phyloP scores from a whole-genome alignment of 2,113 vertebrate species.

The Athene cunicularia region DNA sequence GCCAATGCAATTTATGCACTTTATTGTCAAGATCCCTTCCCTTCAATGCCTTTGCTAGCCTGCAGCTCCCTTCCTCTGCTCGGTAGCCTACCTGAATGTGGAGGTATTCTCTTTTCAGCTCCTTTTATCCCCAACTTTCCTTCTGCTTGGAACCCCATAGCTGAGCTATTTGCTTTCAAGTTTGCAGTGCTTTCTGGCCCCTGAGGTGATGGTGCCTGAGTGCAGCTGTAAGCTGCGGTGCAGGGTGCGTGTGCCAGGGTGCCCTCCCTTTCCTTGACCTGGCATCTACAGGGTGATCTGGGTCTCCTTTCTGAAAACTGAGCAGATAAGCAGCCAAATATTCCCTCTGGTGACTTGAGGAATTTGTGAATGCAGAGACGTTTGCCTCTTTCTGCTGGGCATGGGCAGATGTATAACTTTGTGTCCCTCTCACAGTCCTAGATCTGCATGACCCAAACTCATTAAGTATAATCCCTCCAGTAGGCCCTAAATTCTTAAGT shows the following conservation, averaged over 20 bases:
- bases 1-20: neutral
- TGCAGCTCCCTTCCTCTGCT: neutral
- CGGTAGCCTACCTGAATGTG: neutral
- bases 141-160: fast-evolving
- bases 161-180: neutral
- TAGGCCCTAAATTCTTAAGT: neutral
- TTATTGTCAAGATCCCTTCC: fast-evolving
- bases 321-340: neutral
- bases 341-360: neutral
- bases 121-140: neutral
- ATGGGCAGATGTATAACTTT: no score
- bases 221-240: neutral
- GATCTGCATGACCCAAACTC: neutral
- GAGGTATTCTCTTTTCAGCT: neutral
- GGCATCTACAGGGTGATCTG: neutral
- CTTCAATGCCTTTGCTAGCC: neutral
- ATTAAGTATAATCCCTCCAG: neutral
- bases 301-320: neutral
- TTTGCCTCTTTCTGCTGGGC: neutral
- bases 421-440: neutral
- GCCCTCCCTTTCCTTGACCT: neutral
- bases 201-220: fast-evolving
- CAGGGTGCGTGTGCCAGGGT: fast-evolving
- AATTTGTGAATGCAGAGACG: neutral
- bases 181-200: neutral